Percentiles rank a stretch among this genome's conserved stretches.
These are phyloP conservation scores for Zaprionus davidi DNA, from an alignment of 1,140 invertebrate genomes.

Conservation along the genomic window DNA sequence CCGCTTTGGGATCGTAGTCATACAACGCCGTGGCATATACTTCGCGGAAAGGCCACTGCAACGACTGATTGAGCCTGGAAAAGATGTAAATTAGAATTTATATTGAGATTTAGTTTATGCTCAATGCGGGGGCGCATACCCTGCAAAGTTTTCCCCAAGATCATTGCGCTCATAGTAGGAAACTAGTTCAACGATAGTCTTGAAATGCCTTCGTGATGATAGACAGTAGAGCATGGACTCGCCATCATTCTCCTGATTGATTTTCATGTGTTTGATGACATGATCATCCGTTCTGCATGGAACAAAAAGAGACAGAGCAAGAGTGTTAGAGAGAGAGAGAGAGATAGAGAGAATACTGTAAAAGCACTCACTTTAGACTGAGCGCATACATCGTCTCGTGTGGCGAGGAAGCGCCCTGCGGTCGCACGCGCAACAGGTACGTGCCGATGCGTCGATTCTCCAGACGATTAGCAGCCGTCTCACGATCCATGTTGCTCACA, in stretches of 20 bases:
- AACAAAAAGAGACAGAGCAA: conserved; percentile 1
- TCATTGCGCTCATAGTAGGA: conserved; percentile 95
- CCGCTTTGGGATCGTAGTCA: conserved; percentile 88
- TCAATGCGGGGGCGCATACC: conserved; percentile 84
- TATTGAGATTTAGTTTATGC: neutral
- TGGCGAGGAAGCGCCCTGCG: conserved; percentile 86
- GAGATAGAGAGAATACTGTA: neutral
- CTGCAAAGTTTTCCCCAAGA: conserved; percentile 95
- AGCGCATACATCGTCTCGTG: conserved; percentile 93
- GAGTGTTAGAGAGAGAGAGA: neutral
- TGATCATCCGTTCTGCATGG: conserved; percentile 75
- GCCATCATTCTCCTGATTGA: conserved; percentile 88
- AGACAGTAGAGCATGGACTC: conserved; percentile 90
- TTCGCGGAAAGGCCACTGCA: conserved; percentile 91
- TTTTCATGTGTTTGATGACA: conserved; percentile 93
- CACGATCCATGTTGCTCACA: conserved; percentile 95
- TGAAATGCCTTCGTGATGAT: conserved; percentile 95
- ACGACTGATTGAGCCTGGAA: conserved; percentile 88
- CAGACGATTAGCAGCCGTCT: conserved; percentile 90
- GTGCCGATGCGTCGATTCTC: conserved; percentile 93
- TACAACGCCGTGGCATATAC: conserved; percentile 90
- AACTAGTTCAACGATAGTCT: conserved; percentile 94
- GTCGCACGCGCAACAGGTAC: conserved; percentile 93
- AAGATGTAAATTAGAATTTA: neutral
- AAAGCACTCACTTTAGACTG: conserved; percentile 92